Base-by-base conservation (phyloP, 2,113 vertebrate species). In the Bubo blakistoni region DNA sequence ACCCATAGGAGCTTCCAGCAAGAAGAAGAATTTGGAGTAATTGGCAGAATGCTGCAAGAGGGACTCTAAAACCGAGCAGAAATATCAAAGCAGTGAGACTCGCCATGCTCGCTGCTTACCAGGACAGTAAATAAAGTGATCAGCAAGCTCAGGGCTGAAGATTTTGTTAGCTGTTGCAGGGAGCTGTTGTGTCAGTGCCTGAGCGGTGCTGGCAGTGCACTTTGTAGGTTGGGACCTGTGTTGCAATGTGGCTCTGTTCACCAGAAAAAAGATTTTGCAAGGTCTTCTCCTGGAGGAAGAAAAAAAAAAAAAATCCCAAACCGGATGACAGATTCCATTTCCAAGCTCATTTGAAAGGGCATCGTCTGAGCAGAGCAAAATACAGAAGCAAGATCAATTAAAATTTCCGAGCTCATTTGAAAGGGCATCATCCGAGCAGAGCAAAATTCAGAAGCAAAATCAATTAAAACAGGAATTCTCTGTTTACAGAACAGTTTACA, bases 41-140 rank as follows among this genome's bases (percentile, higher is more conserved):
- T 30, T 21, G 44, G n/a, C 16, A 38, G 57, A 27, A 54, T 1
- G 9, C 47, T 86, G 70, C 8, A 16, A 52, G 42, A 52, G 22
- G 34, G 22, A 15, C 47, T 14, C 20, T 10, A 11, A 46, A 21
- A 52, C 40, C 13, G 16, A 36, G 22, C 66, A 34, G 58, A 27
- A 32, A 22, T 13, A 10, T 2, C 47, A 4, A 1, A 65, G 62
- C 63, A 20, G 32, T 24, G 12, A 7, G 34, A 17, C 30, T 36
- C 9, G 42, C 71, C 9, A 1, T 2, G 16, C 21, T 46, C 9
- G 0, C 24, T 11, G 12, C 67, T 13, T 20, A 1, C 13, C 14
- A 5, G 54, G 36, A 4, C 16, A 8, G 29, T 9, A 44, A 40
- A 51, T 5, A 8, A 10, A 42, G 38, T 1, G 5, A 42, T 27